Conservation (phyloP, 2,113 vertebrate species). For the Rousettus leschenaultii region DNA sequence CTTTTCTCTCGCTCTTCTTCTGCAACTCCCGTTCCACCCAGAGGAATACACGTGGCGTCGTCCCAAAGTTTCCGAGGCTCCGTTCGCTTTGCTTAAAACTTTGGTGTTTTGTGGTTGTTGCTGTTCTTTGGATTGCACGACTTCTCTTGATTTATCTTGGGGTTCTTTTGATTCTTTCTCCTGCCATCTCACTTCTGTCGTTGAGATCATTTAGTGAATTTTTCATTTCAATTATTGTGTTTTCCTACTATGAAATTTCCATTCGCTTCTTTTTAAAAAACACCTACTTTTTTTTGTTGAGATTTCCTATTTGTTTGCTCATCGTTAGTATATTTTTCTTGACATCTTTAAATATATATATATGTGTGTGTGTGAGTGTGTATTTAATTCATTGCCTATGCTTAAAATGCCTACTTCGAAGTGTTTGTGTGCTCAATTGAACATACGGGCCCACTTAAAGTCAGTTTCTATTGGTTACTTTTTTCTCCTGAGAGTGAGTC, state of each 20-base stretch:
- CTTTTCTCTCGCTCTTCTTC: not conserved
- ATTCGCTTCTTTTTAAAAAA: not conserved
- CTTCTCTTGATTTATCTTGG: not conserved
- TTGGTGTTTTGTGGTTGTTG: not conserved
- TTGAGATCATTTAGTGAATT: not conserved
- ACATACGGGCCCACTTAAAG: not conserved
- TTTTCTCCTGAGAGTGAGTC: not conserved
- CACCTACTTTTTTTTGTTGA: not conserved
- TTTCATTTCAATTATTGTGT: not conserved
- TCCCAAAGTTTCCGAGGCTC: not conserved
- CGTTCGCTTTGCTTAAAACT: not conserved
- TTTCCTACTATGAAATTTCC: not conserved
- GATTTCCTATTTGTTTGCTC: not conserved
- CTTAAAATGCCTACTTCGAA: not conserved
- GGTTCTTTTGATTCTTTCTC: not conserved
- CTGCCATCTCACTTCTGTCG: not conserved
- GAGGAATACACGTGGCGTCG: fast-evolving
- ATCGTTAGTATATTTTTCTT: not conserved
- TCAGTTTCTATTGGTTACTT: not conserved
- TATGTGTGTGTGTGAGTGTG: too few species aligned
- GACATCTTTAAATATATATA: not conserved
- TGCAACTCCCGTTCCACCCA: not conserved
- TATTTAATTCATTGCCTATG: not conserved
- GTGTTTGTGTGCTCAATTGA: not conserved
- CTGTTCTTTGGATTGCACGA: not conserved